Evolutionary conservation across 2,888 invertebrate species (phyloP).

Genomic region (Stenichneumon culpator): DNA sequence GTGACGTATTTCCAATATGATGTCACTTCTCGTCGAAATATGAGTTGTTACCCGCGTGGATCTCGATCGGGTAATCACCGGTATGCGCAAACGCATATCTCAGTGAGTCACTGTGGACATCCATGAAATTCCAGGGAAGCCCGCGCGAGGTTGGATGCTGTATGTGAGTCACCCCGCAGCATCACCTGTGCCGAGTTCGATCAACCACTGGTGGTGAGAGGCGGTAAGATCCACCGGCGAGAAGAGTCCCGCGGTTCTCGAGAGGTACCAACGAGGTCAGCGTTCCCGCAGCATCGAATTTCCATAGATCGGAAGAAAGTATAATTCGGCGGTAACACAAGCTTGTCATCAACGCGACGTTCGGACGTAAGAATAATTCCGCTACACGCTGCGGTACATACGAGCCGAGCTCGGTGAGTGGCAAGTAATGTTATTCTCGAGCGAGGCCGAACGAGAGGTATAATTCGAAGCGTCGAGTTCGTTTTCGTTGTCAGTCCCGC

Average conservation of each 20-base stretch:
- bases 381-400: background rate
- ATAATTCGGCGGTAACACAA: background rate
- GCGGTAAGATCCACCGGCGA: background rate
- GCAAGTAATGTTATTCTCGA: background rate
- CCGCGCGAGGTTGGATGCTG: constrained; percentile 57
- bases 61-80: background rate
- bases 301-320: constrained; percentile 35
- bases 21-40: background rate
- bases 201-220: background rate
- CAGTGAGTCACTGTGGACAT: constrained; percentile 61
- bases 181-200: constrained; percentile 26
- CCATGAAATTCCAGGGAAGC: constrained; percentile 66
- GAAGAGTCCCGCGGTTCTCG: constrained; percentile 21
- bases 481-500: background rate
- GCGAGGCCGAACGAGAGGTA: background rate
- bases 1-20: too few relatives aligned
- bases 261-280: constrained; percentile 50
- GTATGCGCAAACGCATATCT: constrained; percentile 54
- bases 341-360: constrained; percentile 1
- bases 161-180: constrained; percentile 62
- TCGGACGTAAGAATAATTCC: constrained; percentile 56
- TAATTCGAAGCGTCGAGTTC: background rate
- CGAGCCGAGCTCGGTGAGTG: background rate
- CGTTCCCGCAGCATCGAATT: constrained; percentile 16
- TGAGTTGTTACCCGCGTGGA: background rate